Evolutionary conservation across 2,888 invertebrate species (phyloP), one percentile per base, ranked within the genome.

Genomic region (Temnothorax ravouxi): DNA sequence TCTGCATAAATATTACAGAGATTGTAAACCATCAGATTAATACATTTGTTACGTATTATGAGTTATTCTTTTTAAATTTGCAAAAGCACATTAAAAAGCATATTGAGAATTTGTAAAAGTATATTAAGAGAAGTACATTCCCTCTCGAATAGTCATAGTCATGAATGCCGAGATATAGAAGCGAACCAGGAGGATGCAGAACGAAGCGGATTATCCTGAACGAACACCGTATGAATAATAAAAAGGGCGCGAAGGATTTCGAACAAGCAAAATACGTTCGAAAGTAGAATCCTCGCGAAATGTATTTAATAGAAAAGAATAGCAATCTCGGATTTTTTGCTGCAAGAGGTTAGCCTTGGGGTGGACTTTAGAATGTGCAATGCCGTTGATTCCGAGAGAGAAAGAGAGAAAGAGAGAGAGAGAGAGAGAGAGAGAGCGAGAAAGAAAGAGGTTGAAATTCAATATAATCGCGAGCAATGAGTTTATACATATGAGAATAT

Each of bases 271-370:
- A 54, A 44, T 54, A 56, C 56, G 9, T 44, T 50, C 21, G 34
- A 80, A 80, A 56, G 47, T 15, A 38, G 59, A 72, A 72, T 38
- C 18, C 38, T 74, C 79, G 74, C 13, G 13, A 80, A 74, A 72
- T 74, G 38, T 25, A 72, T 72, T 80, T 80, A 61, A 80, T 72
- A 80, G 34, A 74, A 79, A 80, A 72, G 72, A 72, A 38, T 21
- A 59, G 59, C 75, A 25, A 72, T 80, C 79, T 74, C 18, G 47
- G 52, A 80, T 80, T 80, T 80, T 80, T 59, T 80, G 74, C 74
- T 25, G 59, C 59, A 74, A 80, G 75, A 80, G 3, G 79, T 80
- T 80, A 80, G 13, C 75, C 75, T 80, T 74, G 56, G 25, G 21
- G 50, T 74, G 59, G 59, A 13, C 47, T 80, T 59, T 72, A 80